Evolutionary conservation across 2,888 invertebrate species (phyloP).

Genomic region (Nemoura dubitans): DNA sequence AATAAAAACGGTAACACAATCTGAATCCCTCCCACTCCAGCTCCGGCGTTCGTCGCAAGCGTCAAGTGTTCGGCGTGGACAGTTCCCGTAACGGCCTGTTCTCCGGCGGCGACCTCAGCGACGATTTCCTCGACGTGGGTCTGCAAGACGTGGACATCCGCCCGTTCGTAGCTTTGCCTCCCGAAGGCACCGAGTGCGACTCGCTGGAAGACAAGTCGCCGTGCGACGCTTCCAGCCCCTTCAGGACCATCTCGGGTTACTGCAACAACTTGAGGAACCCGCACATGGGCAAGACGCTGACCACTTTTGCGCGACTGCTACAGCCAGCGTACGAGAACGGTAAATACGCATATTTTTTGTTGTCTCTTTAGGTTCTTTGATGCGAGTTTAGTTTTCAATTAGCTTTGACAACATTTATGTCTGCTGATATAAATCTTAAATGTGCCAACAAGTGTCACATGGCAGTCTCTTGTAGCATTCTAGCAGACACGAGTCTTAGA

Average conservation of each 20-base stretch:
- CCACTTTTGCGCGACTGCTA: slow-evolving; percentile 83
- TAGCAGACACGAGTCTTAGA: too few relatives aligned
- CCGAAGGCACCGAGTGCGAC: slow-evolving; percentile 70
- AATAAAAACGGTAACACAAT: too few relatives aligned
- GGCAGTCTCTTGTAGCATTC: too few relatives aligned
- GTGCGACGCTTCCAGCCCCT: slow-evolving; percentile 71
- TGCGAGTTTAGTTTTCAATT: too few relatives aligned
- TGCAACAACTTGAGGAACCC: slow-evolving; percentile 90
- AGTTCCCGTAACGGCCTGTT: slow-evolving; percentile 63
- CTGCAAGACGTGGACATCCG: slow-evolving; percentile 82
- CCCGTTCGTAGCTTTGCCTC: slow-evolving; percentile 71
- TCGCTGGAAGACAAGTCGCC: slow-evolving; percentile 76
- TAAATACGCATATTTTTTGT: slow-evolving; percentile 56
- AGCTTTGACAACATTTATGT: too few relatives aligned
- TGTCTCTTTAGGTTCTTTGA: too few relatives aligned
- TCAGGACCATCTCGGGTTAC: slow-evolving; percentile 79
- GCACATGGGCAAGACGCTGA: slow-evolving; percentile 82
- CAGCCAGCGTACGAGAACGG: slow-evolving; percentile 91
- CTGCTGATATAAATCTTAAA: too few relatives aligned
- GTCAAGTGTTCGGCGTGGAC: slow-evolving; percentile 77
- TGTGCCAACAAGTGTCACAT: too few relatives aligned
- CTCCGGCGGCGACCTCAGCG: slow-evolving; percentile 57
- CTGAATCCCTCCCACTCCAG: too few relatives aligned
- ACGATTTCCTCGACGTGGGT: slow-evolving; percentile 75
- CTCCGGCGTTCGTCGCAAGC: slow-evolving; percentile 66